Base-by-base conservation (phyloP, 2,888 invertebrate species). In the Pristionchus mayeri region DNA sequence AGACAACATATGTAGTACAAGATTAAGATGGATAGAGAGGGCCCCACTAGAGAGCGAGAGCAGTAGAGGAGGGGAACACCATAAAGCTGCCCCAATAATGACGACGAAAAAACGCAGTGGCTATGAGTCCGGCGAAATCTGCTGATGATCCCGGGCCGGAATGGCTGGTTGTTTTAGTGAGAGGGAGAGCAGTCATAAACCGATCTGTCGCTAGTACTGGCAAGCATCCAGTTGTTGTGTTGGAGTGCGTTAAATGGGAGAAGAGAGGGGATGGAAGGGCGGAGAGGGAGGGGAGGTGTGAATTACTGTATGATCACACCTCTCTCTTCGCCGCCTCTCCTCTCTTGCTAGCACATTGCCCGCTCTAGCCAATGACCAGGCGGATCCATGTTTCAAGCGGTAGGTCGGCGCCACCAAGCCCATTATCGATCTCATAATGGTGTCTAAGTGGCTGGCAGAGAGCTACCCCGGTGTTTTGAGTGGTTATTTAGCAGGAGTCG, bases 21-120 rank as follows among this genome's bases (percentile, higher is more conserved):
- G 71, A 71, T 71, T 71, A 71, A 71, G 71, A 71, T 71, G 71
- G 67, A 67, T 67, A 67, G 67, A 63, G 67, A 67, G 67, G 67
- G 6, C 34, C 24, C 24, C 50, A 11, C n/a, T n/a, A n/a, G n/a
- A 44, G 44, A 13, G 44, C 7, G 44, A 44, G 2, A 54, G 2
- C 60, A 63, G 34, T 63, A 63, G 63, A 63, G 63, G 30, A 63
- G 63, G 71, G 18, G 63, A 40, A 63, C 63, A 11, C 40, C 71
- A 71, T 71, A 71, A 71, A 71, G 30, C 67, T 34, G 27, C 30
- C 30, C 40, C 2, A 3, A 18, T 9, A 21, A 30, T 63, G 40
- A 71, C 2, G 40, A 44, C 7, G 7, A 71, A 67, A 67, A 44
- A 71, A 44, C 71, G 40, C 40, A 13, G 37, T 40, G 37, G 40